These are phyloP conservation scores for Eurois occulta DNA, from an alignment of 2,888 invertebrate genomes.

Conservation along the genomic window DNA sequence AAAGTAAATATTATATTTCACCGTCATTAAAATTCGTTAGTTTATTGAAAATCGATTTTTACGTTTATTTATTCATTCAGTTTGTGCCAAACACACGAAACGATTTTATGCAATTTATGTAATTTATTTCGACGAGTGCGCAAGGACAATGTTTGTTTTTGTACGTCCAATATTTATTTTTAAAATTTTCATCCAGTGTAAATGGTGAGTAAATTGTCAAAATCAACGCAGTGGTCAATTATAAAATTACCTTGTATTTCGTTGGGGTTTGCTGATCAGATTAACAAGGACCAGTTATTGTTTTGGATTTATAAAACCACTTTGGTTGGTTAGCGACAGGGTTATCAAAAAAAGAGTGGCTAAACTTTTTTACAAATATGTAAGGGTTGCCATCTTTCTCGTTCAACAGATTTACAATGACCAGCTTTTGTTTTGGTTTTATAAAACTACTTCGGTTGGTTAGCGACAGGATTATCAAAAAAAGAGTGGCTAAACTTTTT, in stretches of 20 bases:
- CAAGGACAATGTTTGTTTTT: conserved; percentile 68
- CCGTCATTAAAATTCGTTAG: conserved; percentile 33
- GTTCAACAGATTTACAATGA: not conserved
- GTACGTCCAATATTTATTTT: conserved; percentile 72
- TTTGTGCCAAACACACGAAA: conserved; percentile 64
- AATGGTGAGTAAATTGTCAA: conserved; percentile 63
- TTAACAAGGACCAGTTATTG: conserved; percentile 59
- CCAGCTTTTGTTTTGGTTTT: too few species aligned
- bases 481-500: not conserved
- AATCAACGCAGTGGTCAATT: conserved; percentile 72
- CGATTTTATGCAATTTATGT: conserved; percentile 69
- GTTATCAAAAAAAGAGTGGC: not conserved
- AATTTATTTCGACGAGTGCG: conserved; percentile 68
- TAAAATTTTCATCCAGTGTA: conserved; percentile 67
- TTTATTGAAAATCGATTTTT: conserved; percentile 56
- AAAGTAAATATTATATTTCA: not conserved
- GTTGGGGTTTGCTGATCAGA: conserved; percentile 55
- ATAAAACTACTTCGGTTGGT: too few species aligned
- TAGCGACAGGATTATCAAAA: too few species aligned
- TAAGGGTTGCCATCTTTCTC: not conserved
- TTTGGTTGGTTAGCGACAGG: not conserved
- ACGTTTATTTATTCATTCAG: conserved; percentile 62
- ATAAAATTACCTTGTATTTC: conserved; percentile 71
- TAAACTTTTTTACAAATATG: not conserved
- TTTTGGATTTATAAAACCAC: conserved; percentile 37